Evolutionary conservation across 1,140 invertebrate species (phyloP), one percentile per base, ranked within the genome.

Genomic region (Sitobion miscanthi): DNA sequence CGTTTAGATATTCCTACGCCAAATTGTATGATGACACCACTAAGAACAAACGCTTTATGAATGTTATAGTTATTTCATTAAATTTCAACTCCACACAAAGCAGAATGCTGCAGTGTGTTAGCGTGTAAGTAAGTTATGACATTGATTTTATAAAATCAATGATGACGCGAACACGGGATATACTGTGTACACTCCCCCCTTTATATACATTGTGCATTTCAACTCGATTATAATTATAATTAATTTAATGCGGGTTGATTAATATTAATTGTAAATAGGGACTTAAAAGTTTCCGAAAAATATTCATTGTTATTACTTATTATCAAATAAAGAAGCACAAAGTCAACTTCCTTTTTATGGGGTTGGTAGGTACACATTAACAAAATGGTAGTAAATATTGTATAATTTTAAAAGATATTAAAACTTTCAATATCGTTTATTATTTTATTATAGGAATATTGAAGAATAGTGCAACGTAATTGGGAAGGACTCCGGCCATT

Each of bases 131-230:
- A n/a, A 77, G 62, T 77, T 77, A n/a, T 77, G 62, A 62, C n/a
- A 77, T 77, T 77, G 62, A 77, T 77, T 77, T 77, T 77, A 77
- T 77, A 77, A 77, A 77, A 77, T 77, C 62, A n/a, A 77, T 77
- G 62, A 77, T 77, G 62, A 30, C 30, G 57, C 9, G 30, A 17
- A 77, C 62, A n/a, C 14, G 62, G 30, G 5, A 77, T 77, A n/a
- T 77, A 77, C n/a, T 30, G 62, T 30, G 30, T 14, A 69, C 11
- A 9, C 30, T 69, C 11, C 30, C 30, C 30, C 11, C 11, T 69
- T 25, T 23, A 6, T 57, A 57, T 25, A 57, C 57, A 30, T 30
- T 30, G 30, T 17, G 4, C 57, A 2, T 62, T 62, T 62, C 25
- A 62, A 62, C 30, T 62, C 30, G 25, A 62, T 30, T 30, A 8